Evolutionary conservation across 2,113 vertebrate species (phyloP).

Genomic region (Mustelus asterias): DNA sequence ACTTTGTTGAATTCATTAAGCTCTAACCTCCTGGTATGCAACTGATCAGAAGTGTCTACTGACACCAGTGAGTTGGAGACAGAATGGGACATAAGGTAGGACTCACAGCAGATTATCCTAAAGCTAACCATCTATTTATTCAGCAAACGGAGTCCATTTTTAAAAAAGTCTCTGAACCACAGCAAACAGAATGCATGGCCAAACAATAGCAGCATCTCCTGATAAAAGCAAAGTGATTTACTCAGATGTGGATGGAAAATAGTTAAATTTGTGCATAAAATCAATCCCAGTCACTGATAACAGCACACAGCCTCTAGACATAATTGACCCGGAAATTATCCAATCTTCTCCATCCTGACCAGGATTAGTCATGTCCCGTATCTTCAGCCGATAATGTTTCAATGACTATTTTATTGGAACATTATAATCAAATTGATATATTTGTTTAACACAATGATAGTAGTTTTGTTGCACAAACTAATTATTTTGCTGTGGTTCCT

Average conservation of each 20-base stretch:
- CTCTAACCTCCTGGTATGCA: neutral
- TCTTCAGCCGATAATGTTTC: neutral
- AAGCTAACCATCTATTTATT: neutral
- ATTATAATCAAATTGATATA: neutral
- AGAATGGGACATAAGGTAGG: neutral
- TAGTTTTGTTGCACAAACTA: neutral
- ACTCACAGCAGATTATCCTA: neutral
- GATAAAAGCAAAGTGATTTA: neutral
- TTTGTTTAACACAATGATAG: neutral
- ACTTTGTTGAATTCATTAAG: neutral
- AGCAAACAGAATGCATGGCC: neutral
- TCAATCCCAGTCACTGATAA: neutral
- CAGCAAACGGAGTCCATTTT: neutral
- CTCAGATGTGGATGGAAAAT: neutral
- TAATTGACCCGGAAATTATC: neutral
- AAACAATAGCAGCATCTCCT: neutral
- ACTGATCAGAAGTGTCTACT: neutral
- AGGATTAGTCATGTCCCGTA: neutral
- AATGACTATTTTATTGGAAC: neutral
- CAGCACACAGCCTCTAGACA: neutral
- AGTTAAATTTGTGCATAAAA: neutral
- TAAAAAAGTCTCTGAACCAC: neutral
- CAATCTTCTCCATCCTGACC: neutral
- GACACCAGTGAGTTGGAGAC: neutral
- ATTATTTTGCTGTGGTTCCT: neutral